Evolutionary conservation across 1,140 invertebrate species (phyloP).

Genomic region (Drosophila pandora): DNA sequence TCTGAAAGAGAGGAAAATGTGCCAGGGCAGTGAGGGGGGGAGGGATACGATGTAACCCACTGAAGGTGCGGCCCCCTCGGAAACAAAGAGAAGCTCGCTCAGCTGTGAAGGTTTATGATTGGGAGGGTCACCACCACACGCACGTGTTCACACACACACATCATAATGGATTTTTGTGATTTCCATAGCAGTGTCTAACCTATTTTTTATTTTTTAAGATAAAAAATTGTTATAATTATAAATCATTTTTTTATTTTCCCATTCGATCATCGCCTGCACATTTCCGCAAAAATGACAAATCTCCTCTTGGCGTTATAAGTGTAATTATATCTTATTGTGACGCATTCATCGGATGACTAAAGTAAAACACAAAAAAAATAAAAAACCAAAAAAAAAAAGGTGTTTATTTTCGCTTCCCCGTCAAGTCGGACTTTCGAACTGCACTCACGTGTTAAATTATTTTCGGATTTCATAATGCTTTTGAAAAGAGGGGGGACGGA

Average conservation of each 20-base stretch:
- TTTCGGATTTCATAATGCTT: constrained; percentile 60
- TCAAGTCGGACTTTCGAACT: constrained; percentile 14
- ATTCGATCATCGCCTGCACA: neutral
- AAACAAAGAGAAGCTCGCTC: constrained; percentile 47
- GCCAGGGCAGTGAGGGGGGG: neutral
- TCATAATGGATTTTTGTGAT: constrained; percentile 49
- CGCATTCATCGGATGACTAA: constrained; percentile 53
- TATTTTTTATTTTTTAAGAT: too few relatives aligned
- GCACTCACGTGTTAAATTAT: constrained; percentile 41
- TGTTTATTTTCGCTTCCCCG: constrained; percentile 15
- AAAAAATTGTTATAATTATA: too few relatives aligned
- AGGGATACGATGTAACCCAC: constrained; percentile 27
- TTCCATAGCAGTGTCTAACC: neutral
- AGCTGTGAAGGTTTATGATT: constrained; percentile 61
- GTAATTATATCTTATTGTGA: constrained; percentile 47
- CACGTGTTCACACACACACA: constrained; percentile 13
- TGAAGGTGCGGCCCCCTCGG: constrained; percentile 40
- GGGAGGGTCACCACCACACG: constrained; percentile 36
- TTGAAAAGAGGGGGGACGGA: neutral
- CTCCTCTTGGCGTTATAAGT: constrained; percentile 9
- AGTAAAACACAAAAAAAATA: constrained; percentile 26
- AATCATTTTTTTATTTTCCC: neutral
- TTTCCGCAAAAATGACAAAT: constrained; percentile 47
- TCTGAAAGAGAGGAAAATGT: constrained; percentile 6
- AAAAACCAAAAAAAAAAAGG: constrained; percentile 9